A percentile compares a stretch with the other conserved stretches of the same genome.
phyloP scores from a whole-genome alignment of 2,113 vertebrate species.

The Verasper variegatus region DNA sequence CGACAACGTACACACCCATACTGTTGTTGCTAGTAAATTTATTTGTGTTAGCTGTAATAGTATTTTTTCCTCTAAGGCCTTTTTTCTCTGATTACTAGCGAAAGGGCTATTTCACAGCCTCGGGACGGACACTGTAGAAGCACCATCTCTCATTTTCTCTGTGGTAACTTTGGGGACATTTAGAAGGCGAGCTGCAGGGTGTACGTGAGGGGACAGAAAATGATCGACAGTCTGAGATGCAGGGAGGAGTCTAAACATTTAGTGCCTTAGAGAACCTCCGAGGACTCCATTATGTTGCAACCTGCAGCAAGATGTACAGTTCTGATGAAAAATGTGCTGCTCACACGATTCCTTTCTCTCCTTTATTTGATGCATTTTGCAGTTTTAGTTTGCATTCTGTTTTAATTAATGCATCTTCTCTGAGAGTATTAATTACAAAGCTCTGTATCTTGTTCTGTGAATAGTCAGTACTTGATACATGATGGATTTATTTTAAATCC shows the following conservation, averaged over 20 bases:
- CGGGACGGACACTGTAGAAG: conserved; percentile 40
- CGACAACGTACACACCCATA: neutral
- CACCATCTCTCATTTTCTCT: conserved; percentile 55
- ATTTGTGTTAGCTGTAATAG: conserved; percentile 1
- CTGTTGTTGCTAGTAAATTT: neutral
- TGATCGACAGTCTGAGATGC: conserved; percentile 53
- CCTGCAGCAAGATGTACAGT: conserved; percentile 53
- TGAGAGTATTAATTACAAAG: conserved; percentile 12
- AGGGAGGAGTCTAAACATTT: conserved; percentile 56
- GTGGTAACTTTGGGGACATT: conserved; percentile 58
- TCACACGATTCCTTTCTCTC: neutral
- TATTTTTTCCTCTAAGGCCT: conserved; percentile 19
- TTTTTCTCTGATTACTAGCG: conserved; percentile 38
- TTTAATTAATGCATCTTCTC: conserved; percentile 15
- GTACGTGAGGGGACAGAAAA: conserved; percentile 60
- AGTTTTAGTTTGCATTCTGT: neutral
- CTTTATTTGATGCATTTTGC: conserved; percentile 22
- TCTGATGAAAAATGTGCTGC: conserved; percentile 30
- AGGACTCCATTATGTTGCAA: conserved; percentile 55
- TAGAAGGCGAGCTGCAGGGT: conserved; percentile 57
- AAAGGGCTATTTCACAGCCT: conserved; percentile 33
- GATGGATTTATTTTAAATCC: neutral
- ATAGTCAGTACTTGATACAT: neutral
- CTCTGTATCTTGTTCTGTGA: neutral
- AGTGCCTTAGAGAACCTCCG: conserved; percentile 41